Base-by-base conservation (phyloP, 1,140 invertebrate genomes). In the Triops cancriformis region DNA sequence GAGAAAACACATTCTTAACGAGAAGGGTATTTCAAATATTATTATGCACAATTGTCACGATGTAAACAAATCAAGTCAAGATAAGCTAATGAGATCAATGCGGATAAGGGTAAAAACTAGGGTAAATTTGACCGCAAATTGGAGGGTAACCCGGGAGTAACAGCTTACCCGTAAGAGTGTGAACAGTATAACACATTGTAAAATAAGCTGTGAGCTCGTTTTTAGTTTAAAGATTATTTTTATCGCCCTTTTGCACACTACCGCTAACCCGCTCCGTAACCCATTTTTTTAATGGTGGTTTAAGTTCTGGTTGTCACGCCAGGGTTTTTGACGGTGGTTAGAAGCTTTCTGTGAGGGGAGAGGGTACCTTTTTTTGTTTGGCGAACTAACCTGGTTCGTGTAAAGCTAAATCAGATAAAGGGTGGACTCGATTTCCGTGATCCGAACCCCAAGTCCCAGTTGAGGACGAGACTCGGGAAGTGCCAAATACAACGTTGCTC, bases 351-450 rank as follows among this genome's bases (percentile, higher is more conserved):
- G 23, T 23, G 27, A n/a, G n/a, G n/a, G n/a, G n/a, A n/a, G n/a
- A n/a, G n/a, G n/a, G n/a, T n/a, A n/a, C n/a, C 27, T 7, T 74
- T 74, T 41, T 41, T 31, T 74, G 9, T 26, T 42, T 42, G n/a
- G 7, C 45, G 14, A 74, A 73, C 77, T 78, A 43, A 78, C 77
- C 77, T 78, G 77, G 77, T 73, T 78, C 77, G 73, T 73, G 73
- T 26, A 78, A 31, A 45, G 77, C 77, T 31, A 73, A 73, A 74
- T 78, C 77, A 26, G 77, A 78, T 41, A 78, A 73, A 11, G 77
- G 77, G 42, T 78, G 77, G 42, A 78, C 31, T 5, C 77, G 77
- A 73, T 78, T 72, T 64, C 51, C 51, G 51, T 23, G 14, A 10
- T 64, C 23, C 9, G 51, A n/a, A 23, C 0, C 51, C 51, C 51